Conservation (phyloP, 1,140 invertebrate genomes). For the Phenacoccus solenopsis region DNA sequence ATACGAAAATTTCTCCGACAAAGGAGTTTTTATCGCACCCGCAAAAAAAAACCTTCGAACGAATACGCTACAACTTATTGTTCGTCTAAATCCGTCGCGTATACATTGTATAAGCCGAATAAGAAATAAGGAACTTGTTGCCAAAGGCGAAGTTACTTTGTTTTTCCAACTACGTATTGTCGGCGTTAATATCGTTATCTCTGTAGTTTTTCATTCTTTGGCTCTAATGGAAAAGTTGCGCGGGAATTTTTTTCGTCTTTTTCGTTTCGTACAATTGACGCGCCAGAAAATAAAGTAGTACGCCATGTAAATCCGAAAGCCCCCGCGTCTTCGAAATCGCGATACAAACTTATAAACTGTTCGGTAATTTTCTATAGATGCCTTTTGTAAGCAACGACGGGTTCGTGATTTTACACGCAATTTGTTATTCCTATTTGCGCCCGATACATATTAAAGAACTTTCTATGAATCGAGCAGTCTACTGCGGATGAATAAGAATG, state of each 20-base stretch:
- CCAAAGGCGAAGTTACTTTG: not conserved
- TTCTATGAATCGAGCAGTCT: no score
- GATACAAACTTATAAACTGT: no score
- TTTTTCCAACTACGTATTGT: not conserved
- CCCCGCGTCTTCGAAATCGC: no score
- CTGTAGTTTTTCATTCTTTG: conserved; percentile 2
- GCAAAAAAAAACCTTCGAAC: not conserved
- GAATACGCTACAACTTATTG: not conserved
- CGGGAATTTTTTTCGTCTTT: not conserved
- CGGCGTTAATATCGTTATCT: not conserved
- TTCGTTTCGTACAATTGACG: no score
- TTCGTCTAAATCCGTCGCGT: not conserved
- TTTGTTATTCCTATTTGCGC: no score
- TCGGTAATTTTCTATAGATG: no score
- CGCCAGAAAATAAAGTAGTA: no score
- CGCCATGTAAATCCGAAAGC: no score
- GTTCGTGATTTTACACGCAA: no score
- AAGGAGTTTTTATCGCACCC: not conserved
- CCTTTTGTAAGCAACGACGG: no score
- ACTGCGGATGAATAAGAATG: no score
- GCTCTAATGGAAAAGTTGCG: not conserved
- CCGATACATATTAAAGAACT: no score
- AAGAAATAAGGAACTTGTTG: not conserved
- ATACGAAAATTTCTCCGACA: not conserved
- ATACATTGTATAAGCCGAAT: not conserved